Conservation (phyloP, 92 coral and sea anemone genomes). For the Epizoanthus illoricatus region DNA sequence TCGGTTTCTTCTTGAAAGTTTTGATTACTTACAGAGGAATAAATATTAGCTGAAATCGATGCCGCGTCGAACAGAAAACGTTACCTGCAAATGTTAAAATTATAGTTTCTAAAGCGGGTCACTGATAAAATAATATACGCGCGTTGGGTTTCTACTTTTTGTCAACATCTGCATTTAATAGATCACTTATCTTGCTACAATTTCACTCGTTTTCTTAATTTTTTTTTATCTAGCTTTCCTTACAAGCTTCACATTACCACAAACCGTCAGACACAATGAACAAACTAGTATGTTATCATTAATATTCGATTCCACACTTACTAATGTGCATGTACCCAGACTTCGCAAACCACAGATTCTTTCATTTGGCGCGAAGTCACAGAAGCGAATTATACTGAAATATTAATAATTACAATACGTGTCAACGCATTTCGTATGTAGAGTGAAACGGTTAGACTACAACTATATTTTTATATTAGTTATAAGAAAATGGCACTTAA, state of each 20-base stretch:
- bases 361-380: background rate
- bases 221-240: background rate
- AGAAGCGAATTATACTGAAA: background rate
- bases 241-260: background rate
- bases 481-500: no score
- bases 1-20: no score
- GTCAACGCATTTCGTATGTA: background rate
- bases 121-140: no score
- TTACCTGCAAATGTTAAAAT: no score
- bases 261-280: background rate
- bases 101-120: no score
- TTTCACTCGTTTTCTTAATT: background rate
- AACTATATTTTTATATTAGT: background rate
- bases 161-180: background rate
- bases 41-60: no score
- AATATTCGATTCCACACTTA: slow-evolving; percentile 1
- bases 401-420: background rate
- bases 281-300: background rate
- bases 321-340: background rate
- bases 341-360: slow-evolving; percentile 7
- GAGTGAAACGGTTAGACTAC: background rate
- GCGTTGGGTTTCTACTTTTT: no score
- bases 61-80: no score
- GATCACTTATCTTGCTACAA: background rate
- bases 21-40: no score